A percentile compares a stretch with the other conserved stretches of the same genome.
Evolutionary conservation across 2,888 invertebrate species (phyloP).

Genomic region (Teleiodes luculella): DNA sequence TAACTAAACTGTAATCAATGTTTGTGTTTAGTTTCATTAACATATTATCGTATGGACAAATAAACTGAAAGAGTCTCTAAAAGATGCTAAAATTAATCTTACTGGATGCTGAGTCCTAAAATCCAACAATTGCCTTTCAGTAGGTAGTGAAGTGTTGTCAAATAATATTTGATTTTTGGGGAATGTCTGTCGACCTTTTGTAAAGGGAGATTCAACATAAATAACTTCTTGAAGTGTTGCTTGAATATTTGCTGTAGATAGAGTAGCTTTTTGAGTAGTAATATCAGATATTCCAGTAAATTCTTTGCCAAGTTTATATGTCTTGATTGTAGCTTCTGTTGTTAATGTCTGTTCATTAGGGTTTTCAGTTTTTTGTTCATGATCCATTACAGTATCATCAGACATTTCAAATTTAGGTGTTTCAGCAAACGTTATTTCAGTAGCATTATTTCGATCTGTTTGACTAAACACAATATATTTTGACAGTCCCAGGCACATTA

Average conservation of each 20-base stretch:
- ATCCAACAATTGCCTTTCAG: constrained; percentile 14
- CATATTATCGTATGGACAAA: too few species aligned
- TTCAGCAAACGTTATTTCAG: background rate
- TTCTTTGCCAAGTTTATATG: background rate
- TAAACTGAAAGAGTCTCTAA: too few species aligned
- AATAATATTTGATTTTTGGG: constrained; percentile 78
- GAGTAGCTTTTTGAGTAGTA: background rate
- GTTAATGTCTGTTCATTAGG: background rate
- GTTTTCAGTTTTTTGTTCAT: background rate
- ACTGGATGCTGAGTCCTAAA: constrained; percentile 39
- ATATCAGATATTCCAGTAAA: background rate
- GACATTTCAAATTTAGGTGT: background rate
- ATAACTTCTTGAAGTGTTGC: background rate
- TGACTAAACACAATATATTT: background rate
- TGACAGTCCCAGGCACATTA: background rate
- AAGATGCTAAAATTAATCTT: background rate
- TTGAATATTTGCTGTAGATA: background rate
- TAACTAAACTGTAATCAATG: too few species aligned
- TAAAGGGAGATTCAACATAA: background rate
- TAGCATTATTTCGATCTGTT: background rate
- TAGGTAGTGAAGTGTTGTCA: constrained; percentile 43
- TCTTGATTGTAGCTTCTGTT: background rate
- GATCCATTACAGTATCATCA: background rate
- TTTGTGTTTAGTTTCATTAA: too few species aligned
- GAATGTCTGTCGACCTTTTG: background rate